phyloP scores from a whole-genome alignment of 2,113 vertebrate genomes.

The Colistium nudipinnis region DNA sequence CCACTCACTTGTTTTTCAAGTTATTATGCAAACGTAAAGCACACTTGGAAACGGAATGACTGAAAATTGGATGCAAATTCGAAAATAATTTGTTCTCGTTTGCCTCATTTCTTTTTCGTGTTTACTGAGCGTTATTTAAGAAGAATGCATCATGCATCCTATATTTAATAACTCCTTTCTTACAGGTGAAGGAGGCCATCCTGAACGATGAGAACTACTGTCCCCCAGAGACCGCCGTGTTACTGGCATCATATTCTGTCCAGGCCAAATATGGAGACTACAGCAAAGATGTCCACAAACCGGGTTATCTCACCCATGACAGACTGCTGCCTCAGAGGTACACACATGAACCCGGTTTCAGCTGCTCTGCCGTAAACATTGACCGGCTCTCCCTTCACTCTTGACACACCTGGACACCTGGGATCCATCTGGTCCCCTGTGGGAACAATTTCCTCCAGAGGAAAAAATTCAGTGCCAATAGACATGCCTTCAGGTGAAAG shows the following conservation, averaged over 20 bases:
- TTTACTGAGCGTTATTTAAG: neutral
- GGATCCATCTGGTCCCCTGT: neutral
- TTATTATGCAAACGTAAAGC: neutral
- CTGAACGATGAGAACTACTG: slow-evolving; percentile 98
- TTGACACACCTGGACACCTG: neutral
- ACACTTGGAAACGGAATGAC: neutral
- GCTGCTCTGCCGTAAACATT: neutral
- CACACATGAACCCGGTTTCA: too few relatives aligned
- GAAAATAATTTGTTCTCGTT: too few relatives aligned
- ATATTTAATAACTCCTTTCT: neutral
- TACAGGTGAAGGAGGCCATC: slow-evolving; percentile 96
- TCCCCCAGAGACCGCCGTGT: slow-evolving; percentile 96
- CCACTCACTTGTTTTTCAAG: neutral
- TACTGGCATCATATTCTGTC: slow-evolving; percentile 94
- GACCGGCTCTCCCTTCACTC: neutral
- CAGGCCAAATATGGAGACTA: slow-evolving; percentile 97
- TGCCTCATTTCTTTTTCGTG: too few relatives aligned
- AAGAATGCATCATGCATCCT: too few relatives aligned
- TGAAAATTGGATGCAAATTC: too few relatives aligned
- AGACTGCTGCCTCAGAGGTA: slow-evolving; percentile 96
- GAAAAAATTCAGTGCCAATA: slow-evolving; percentile 27
- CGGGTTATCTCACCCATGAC: slow-evolving; percentile 93
- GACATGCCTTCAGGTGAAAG: slow-evolving; percentile 21
- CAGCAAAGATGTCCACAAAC: slow-evolving; percentile 91
- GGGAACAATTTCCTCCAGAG: slow-evolving; percentile 40